These are phyloP conservation scores for Perca fluviatilis DNA, from an alignment of 2,113 vertebrate species.

Conservation along the genomic window DNA sequence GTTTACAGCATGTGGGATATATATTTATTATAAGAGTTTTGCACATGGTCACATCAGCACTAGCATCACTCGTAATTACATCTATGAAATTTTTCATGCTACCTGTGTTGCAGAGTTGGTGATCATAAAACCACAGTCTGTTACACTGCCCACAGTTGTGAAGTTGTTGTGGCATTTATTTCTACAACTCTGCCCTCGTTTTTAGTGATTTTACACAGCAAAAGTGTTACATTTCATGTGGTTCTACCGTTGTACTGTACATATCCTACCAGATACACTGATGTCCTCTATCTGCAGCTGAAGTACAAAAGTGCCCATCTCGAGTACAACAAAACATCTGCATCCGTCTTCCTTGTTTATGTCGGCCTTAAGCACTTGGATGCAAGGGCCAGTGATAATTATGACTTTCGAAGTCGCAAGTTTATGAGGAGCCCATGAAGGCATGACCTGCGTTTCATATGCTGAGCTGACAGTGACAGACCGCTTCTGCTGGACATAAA, in stretches of 20 bases:
- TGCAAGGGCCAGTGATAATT: conserved; percentile 44
- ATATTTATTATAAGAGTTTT: conserved; percentile 19
- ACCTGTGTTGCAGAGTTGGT: conserved; percentile 24
- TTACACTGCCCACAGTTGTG: conserved; percentile 15
- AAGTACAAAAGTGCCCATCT: not conserved
- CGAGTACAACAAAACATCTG: conserved; percentile 15
- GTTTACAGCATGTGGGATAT: conserved; percentile 11
- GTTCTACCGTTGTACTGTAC: not conserved
- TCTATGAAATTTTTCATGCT: conserved; percentile 29
- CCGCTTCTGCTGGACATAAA: conserved; percentile 38
- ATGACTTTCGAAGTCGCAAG: conserved; percentile 33
- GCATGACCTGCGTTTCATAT: conserved; percentile 43
- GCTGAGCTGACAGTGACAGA: conserved; percentile 50
- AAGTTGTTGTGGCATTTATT: conserved; percentile 1
- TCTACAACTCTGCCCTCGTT: not conserved
- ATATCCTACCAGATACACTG: not conserved
- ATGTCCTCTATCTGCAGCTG: not conserved
- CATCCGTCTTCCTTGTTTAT: conserved; percentile 45
- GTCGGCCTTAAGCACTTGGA: conserved; percentile 26
- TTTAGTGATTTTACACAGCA: not conserved
- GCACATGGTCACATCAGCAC: conserved; percentile 23
- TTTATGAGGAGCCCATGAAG: conserved; percentile 51
- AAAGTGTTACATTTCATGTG: not conserved
- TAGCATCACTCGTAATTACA: conserved; percentile 35
- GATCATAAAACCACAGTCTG: conserved; percentile 51